Conservation (phyloP, 2,113 vertebrate genomes). For the Neotoma lepida region DNA sequence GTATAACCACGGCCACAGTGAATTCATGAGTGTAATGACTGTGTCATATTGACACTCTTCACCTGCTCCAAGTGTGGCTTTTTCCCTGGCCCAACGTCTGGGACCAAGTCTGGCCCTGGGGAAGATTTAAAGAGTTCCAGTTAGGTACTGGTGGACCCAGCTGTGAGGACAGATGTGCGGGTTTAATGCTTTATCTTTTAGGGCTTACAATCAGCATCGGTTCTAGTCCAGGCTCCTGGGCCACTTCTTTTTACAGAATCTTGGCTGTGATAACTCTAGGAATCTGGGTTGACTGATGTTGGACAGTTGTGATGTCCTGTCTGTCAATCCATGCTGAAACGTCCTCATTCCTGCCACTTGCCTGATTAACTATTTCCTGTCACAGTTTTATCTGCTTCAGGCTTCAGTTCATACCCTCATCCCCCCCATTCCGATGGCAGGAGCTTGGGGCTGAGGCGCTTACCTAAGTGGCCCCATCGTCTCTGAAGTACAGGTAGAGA, state of each 20-base stretch:
- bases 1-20: background rate
- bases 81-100: background rate
- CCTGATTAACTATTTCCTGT: background rate
- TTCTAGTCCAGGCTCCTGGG: background rate
- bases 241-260: background rate
- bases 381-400: conserved; percentile 16
- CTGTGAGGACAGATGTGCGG: background rate
- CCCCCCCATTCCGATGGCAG: background rate
- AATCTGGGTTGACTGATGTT: background rate
- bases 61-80: background rate
- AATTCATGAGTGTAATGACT: background rate
- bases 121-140: background rate
- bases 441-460: background rate
- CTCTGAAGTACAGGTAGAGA: background rate
- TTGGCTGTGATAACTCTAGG: background rate
- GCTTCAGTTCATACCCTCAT: background rate
- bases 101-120: background rate
- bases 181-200: background rate
- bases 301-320: background rate
- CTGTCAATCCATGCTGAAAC: background rate
- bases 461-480: background rate
- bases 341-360: background rate
- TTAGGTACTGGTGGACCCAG: background rate
- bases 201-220: background rate
- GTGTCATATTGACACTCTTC: background rate